A percentile compares a stretch with the other conserved stretches of the same genome.
phyloP scores from a whole-genome alignment of 2,888 invertebrate genomes.

The Ornithoptera alexandrae region DNA sequence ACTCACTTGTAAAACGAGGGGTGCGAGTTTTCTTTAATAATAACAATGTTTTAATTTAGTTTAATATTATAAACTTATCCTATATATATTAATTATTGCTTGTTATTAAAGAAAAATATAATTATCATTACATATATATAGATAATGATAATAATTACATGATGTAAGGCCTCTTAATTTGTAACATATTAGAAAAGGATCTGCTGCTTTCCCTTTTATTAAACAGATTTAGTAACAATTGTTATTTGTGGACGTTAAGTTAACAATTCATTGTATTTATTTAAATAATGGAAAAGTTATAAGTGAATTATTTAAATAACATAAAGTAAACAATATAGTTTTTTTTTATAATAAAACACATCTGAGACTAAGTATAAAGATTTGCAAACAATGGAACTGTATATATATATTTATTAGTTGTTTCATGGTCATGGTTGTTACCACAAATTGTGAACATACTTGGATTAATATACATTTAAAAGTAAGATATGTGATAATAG shows the following conservation, averaged over 20 bases:
- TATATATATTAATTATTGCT: constrained; percentile 1
- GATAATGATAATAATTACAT: too few relatives aligned
- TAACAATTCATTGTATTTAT: too few relatives aligned
- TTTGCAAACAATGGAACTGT: too few relatives aligned
- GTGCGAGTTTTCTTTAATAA: not conserved
- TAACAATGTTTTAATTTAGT: not conserved
- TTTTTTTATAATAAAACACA: too few relatives aligned
- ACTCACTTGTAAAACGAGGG: not conserved
- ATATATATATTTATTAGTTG: not conserved
- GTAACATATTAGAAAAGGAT: not conserved
- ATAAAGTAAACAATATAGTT: too few relatives aligned
- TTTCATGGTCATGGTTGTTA: too few relatives aligned
- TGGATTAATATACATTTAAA: not conserved
- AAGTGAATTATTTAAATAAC: too few relatives aligned
- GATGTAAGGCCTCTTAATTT: not conserved
- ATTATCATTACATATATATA: not conserved
- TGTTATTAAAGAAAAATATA: not conserved
- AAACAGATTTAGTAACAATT: not conserved
- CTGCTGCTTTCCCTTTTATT: not conserved
- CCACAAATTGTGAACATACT: too few relatives aligned
- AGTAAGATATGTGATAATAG: not conserved
- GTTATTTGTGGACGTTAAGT: too few relatives aligned
- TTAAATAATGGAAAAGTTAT: too few relatives aligned
- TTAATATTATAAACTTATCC: not conserved
- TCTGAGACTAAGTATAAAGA: too few relatives aligned